Base-by-base conservation (phyloP, 2,888 invertebrate species). In the Athalia circularis region DNA sequence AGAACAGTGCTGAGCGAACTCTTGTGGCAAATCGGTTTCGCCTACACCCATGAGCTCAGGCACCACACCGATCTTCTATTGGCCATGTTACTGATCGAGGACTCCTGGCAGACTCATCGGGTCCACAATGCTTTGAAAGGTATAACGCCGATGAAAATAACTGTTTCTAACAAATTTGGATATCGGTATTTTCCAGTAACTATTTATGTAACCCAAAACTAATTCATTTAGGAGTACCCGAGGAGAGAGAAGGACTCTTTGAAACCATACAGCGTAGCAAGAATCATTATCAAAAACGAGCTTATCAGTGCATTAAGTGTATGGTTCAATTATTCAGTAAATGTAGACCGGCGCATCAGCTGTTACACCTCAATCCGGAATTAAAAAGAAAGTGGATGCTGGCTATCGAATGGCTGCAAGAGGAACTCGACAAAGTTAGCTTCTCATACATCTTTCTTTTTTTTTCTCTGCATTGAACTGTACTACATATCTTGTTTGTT, bases 261-360 rank as follows among this genome's bases (percentile, higher is more conserved):
- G 98, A 99, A 88, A 98, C 97, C 79, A 97, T 98, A 87, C 94
- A 95, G 85, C 94, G 97, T 80, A 96, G 97, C 79, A 98, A 98
- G 91, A 96, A 95, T 82, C 97, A 98, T 91, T 98, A 98, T 91
- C 98, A 98, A 91, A 98, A 98, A 91, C 93, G 98, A 82, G 97
- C 98, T 81, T 99, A 99, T 92, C 97, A 98, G 91, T 98, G 98
- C 91, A 97, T 99, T 81, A 99, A 99, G 92, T 96, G 97, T 89
- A 93, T 99, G 92, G 98, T 98, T 81, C 94, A 95, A 84, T 93
- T 98, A 82, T 97, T 98, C 92, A 94, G 95, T 85, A 95, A 96
- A 90, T 97, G 97, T 90, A 94, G 94, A 78, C 93, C 94, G 80
- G 97, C 97, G 45, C 93, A 95, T 86, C 93, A 95, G 87, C 94